Evolutionary conservation across 2,113 vertebrate species (phyloP).

Genomic region (Vulpes ferrilata): DNA sequence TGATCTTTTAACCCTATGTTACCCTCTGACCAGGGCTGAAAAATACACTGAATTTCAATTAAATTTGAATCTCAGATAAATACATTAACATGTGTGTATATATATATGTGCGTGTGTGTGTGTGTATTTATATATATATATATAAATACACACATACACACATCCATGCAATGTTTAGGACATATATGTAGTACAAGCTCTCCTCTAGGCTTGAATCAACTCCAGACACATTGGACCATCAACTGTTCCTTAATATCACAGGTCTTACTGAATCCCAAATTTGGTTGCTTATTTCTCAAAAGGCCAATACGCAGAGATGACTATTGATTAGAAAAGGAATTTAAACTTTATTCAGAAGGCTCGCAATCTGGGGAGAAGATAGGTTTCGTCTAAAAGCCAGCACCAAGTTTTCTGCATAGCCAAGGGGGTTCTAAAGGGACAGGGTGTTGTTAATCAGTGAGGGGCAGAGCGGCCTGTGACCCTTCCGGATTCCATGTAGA

Average conservation of each 20-base stretch:
- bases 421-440: background rate
- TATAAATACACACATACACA: no score
- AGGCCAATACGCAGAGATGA: background rate
- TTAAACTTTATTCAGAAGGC: background rate
- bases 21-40: background rate
- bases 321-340: background rate
- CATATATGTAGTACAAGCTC: background rate
- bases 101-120: no score
- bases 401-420: background rate
- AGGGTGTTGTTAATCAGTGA: background rate
- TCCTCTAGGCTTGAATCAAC: background rate
- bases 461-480: background rate
- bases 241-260: background rate
- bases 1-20: background rate
- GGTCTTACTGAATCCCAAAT: background rate
- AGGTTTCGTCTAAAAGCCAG: background rate
- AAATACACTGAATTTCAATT: background rate
- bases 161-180: background rate
- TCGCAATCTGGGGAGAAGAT: background rate
- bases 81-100: no score
- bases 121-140: no score
- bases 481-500: background rate
- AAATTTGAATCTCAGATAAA: background rate
- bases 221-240: background rate
- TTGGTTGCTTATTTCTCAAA: background rate